Conservation (phyloP, 2,113 vertebrate species). For the Oreochromis tanganicae region DNA sequence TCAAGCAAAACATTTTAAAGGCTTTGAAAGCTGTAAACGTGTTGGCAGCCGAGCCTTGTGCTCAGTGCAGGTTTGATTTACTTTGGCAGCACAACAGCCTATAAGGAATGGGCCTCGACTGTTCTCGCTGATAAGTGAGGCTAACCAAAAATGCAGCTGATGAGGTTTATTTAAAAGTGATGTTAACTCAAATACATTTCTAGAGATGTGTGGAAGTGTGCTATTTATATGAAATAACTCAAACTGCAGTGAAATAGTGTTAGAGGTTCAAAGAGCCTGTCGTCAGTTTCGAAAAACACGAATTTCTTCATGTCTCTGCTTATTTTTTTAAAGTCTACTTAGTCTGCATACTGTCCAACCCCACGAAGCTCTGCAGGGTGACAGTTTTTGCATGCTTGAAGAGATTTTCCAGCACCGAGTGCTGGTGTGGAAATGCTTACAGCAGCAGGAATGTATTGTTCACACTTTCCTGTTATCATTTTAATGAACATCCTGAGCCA, state of each 20-base stretch:
- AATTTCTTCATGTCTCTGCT: background rate
- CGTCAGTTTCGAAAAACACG: background rate
- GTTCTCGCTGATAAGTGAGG: background rate
- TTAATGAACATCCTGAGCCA: slow-evolving; percentile 27
- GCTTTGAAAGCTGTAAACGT: slow-evolving; percentile 22
- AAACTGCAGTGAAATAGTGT: background rate
- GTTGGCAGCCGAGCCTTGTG: background rate
- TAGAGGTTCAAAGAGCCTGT: background rate
- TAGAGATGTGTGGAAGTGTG: background rate
- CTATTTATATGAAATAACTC: background rate
- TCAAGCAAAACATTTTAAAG: slow-evolving; percentile 34
- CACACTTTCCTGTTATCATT: slow-evolving; percentile 33
- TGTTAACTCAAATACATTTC: background rate
- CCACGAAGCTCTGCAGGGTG: background rate
- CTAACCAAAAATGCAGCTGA: background rate
- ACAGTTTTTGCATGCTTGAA: background rate
- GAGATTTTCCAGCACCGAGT: background rate
- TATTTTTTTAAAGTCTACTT: slow-evolving; percentile 13
- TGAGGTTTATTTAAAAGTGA: background rate
- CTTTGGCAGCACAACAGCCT: slow-evolving; percentile 25
- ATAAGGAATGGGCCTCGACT: background rate
- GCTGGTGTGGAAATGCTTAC: slow-evolving; percentile 35
- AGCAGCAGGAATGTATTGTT: slow-evolving; percentile 26
- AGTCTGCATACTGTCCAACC: slow-evolving; percentile 19
- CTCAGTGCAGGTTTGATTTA: slow-evolving; percentile 14